These are phyloP conservation scores for Calypte anna DNA, from an alignment of 2,113 vertebrate genomes.

Conservation along the genomic window DNA sequence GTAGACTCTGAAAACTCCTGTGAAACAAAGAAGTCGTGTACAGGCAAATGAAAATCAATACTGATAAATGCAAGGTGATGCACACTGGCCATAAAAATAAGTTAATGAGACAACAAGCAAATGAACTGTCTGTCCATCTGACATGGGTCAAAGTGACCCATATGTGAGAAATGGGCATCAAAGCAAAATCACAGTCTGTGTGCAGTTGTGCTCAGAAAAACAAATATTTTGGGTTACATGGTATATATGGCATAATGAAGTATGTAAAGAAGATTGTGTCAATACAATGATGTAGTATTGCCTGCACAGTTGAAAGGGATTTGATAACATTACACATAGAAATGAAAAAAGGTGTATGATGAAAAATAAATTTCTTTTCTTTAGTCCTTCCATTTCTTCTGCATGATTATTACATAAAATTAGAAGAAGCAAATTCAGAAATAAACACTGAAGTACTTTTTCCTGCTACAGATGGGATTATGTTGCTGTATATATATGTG, in stretches of 20 bases:
- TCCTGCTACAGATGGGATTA: neutral
- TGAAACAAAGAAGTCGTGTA: neutral
- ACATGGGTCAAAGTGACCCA: neutral
- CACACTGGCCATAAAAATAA: constrained; percentile 1
- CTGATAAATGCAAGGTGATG: constrained; percentile 14
- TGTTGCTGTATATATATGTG: neutral
- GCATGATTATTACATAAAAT: neutral
- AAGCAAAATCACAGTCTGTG: neutral
- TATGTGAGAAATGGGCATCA: neutral
- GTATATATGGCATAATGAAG: neutral
- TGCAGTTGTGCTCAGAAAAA: neutral
- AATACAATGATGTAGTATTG: neutral
- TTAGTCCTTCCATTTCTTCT: neutral
- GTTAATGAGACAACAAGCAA: neutral
- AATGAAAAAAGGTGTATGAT: neutral
- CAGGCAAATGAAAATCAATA: constrained; percentile 8
- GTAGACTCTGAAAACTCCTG: constrained; percentile 3
- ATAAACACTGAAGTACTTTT: neutral
- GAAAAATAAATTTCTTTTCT: neutral
- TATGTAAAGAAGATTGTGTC: neutral
- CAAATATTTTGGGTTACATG: neutral
- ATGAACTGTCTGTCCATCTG: neutral
- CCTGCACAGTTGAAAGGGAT: neutral
- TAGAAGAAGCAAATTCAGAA: neutral
- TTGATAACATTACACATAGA: neutral